These are phyloP conservation scores for Catocala fraxini DNA, from an alignment of 2,888 invertebrate species.

Conservation along the genomic window DNA sequence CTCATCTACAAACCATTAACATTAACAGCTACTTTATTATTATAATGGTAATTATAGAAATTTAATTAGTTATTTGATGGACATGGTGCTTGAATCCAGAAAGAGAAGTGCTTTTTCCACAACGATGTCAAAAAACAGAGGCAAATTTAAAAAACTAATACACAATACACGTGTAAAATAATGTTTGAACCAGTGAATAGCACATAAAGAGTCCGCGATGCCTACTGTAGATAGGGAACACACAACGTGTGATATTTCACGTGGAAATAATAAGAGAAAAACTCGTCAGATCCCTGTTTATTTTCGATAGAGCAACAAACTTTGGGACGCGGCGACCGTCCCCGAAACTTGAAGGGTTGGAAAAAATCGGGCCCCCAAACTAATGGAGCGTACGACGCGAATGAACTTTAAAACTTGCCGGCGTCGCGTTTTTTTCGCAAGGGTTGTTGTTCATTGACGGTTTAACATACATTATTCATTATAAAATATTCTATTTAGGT, in stretches of 20 bases:
- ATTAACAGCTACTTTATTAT: too few relatives aligned
- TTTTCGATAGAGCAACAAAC: constrained; percentile 60
- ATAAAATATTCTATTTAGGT: too few relatives aligned
- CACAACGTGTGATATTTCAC: constrained; percentile 54
- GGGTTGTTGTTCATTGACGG: constrained; percentile 27
- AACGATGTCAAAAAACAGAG: too few relatives aligned
- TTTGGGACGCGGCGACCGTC: constrained; percentile 55
- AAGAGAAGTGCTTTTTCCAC: too few relatives aligned
- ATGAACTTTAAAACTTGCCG: constrained; percentile 76
- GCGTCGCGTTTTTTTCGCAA: constrained; percentile 48
- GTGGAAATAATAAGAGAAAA: constrained; percentile 66
- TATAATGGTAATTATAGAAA: too few relatives aligned
- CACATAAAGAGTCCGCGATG: constrained; percentile 11
- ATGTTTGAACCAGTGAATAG: constrained; percentile 14
- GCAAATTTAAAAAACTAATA: too few relatives aligned
- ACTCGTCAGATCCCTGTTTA: constrained; percentile 71
- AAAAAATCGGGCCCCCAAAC: constrained; percentile 71
- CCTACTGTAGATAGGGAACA: constrained; percentile 9
- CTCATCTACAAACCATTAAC: too few relatives aligned
- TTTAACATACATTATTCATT: not conserved
- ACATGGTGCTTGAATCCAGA: too few relatives aligned
- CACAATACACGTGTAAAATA: constrained; percentile 11
- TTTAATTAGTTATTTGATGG: too few relatives aligned
- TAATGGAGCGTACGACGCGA: constrained; percentile 76
- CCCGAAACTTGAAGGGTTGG: constrained; percentile 68